Evolutionary conservation across 2,113 vertebrate genomes (phyloP).

Genomic region (Numida meleagris): DNA sequence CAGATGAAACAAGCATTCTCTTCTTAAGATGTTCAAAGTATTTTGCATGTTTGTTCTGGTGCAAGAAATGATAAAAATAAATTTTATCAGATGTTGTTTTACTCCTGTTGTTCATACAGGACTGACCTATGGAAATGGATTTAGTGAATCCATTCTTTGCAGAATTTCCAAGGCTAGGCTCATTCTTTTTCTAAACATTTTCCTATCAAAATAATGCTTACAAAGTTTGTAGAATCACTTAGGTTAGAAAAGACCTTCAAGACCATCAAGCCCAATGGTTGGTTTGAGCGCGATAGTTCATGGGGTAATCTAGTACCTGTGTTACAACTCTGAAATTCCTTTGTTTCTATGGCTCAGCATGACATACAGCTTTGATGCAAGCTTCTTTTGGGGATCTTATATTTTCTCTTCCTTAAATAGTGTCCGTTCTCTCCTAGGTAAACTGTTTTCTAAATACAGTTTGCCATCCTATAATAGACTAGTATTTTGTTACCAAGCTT

Average conservation of each 20-base stretch:
- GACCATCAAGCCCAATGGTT: background rate
- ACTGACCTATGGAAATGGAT: background rate
- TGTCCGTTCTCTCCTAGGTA: background rate
- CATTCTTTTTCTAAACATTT: background rate
- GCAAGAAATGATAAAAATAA: background rate
- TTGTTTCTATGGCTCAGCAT: background rate
- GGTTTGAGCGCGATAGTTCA: background rate
- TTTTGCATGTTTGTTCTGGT: background rate
- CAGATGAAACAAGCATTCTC: background rate
- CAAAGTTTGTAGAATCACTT: background rate
- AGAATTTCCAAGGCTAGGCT: background rate
- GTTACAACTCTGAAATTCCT: background rate
- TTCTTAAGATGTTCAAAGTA: background rate
- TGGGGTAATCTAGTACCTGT: background rate
- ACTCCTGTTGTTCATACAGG: background rate
- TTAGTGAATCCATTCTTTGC: background rate
- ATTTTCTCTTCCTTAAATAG: background rate
- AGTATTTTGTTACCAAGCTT: background rate
- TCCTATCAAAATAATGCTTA: background rate
- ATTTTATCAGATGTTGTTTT: background rate
- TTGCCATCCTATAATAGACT: background rate
- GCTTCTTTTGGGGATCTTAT: background rate
- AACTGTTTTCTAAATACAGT: background rate
- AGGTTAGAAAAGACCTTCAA: background rate
- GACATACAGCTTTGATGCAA: background rate